Conservation (phyloP, 2,113 vertebrate species). For the Paedocypris sp. region DNA sequence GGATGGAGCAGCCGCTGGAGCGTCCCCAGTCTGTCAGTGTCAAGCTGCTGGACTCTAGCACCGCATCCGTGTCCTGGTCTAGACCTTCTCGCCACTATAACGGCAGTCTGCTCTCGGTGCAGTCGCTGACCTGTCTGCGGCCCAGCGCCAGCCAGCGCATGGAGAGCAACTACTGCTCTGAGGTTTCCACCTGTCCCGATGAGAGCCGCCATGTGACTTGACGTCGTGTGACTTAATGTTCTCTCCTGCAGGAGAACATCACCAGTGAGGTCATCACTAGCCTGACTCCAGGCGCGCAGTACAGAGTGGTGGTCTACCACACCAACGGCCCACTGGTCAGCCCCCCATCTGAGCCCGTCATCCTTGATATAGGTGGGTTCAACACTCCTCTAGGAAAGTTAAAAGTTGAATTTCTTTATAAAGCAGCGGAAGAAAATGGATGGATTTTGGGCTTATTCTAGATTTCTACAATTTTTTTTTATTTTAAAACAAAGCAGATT, state of each 20-base stretch:
- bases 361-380: conserved; percentile 84
- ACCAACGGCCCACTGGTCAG: conserved; percentile 80
- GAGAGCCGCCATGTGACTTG: no score
- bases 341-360: conserved; percentile 84
- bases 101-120: conserved; percentile 77
- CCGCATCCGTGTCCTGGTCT: conserved; percentile 75
- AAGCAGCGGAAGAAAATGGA: no score
- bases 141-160: conserved; percentile 83
- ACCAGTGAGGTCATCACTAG: conserved; percentile 77
- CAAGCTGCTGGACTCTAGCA: conserved; percentile 71
- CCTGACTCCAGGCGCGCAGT: conserved; percentile 88
- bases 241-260: conserved; percentile 71
- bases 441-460: no score
- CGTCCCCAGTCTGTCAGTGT: conserved; percentile 72
- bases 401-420: no score
- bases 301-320: conserved; percentile 79
- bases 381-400: no score
- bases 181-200: no score
- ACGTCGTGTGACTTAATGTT: not conserved
- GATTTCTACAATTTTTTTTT: no score
- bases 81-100: conserved; percentile 56
- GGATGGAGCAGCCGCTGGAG: conserved; percentile 78
- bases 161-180: conserved; percentile 78
- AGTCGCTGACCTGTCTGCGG: conserved; percentile 81
- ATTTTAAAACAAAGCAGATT: no score